These are phyloP conservation scores for Varanus salvator DNA, from an alignment of 2,113 vertebrate genomes.

Conservation along the genomic window DNA sequence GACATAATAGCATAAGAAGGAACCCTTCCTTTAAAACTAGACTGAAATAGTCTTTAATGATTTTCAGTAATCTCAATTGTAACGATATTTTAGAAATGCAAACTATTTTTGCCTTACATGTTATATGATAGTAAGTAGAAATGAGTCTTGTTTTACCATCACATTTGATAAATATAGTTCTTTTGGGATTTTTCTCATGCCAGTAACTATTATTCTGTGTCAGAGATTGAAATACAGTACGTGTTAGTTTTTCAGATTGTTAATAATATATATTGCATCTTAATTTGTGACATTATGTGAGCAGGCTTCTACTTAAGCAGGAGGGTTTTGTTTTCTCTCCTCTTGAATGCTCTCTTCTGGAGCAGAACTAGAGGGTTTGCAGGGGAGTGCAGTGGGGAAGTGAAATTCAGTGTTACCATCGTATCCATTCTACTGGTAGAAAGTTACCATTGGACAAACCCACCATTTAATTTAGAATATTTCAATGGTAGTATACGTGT, in stretches of 20 bases:
- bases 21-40: background rate
- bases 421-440: no score
- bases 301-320: no score
- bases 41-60: background rate
- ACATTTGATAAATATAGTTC: background rate
- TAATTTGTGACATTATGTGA: background rate
- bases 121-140: conserved; percentile 1
- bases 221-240: background rate
- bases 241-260: background rate
- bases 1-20: background rate
- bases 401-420: no score
- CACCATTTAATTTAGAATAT: background rate
- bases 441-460: no score
- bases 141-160: background rate
- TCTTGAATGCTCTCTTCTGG: no score
- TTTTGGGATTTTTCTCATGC: background rate
- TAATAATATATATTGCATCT: background rate
- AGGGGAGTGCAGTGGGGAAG: no score
- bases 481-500: background rate
- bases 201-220: background rate
- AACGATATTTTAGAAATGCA: background rate
- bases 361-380: no score
- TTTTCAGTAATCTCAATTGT: background rate
- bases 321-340: no score
- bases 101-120: background rate